Conservation (phyloP, 2,888 invertebrate genomes). For the Phragmatobia fuliginosa region DNA sequence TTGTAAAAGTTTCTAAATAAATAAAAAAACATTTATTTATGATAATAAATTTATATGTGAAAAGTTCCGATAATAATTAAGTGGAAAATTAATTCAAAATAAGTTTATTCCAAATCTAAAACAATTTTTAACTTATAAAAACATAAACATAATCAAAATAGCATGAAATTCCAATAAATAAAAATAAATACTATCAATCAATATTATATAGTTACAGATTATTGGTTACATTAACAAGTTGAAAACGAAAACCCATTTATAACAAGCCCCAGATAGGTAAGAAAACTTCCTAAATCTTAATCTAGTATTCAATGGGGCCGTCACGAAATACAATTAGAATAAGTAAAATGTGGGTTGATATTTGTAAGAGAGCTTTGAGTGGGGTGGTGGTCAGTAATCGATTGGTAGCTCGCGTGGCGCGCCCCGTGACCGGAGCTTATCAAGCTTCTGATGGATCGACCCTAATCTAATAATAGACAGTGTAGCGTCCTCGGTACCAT, state of each 20-base stretch:
- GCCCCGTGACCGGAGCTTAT: conserved; percentile 66
- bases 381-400: conserved; percentile 61
- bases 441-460: conserved; percentile 69
- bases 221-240: conserved; percentile 20
- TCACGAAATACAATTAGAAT: conserved; percentile 55
- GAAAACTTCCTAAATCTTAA: conserved; percentile 31
- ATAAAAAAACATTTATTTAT: no score
- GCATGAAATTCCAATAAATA: no score
- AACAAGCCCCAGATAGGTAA: conserved; percentile 27
- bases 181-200: no score
- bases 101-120: no score
- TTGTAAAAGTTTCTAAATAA: no score
- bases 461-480: conserved; percentile 77
- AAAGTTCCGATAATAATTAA: no score
- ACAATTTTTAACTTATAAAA: no score
- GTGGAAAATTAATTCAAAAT: no score
- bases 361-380: conserved; percentile 53
- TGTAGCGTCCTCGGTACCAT: conserved; percentile 53
- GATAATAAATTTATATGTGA: no score
- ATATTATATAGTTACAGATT: no score
- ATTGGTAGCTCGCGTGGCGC: conserved; percentile 68
- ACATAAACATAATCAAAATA: no score
- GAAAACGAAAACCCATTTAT: conserved; percentile 31
- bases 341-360: conserved; percentile 47
- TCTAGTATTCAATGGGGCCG: conserved; percentile 43